Conservation (phyloP, 37 sponge, comb jelly and placozoan genomes). For the Hormiphora californensis region DNA sequence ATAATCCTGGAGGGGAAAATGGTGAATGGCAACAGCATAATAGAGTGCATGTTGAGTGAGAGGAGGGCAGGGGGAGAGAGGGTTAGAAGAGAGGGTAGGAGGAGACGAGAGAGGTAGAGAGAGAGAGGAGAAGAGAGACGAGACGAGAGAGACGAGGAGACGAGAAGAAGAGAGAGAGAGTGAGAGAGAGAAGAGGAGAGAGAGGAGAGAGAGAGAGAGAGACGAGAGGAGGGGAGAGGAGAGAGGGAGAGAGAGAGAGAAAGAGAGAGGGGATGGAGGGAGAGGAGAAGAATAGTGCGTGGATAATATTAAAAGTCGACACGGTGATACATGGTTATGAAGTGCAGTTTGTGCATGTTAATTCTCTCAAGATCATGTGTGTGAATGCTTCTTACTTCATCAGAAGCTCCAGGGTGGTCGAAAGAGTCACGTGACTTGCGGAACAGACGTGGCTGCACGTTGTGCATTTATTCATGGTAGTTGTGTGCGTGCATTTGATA, state of each 20-base stretch:
- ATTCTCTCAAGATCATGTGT: no score
- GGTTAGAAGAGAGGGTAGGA: not conserved
- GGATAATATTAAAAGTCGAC: no score
- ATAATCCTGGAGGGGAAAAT: no score
- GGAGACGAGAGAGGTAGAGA: not conserved
- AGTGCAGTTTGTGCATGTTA: no score
- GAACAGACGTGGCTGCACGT: no score
- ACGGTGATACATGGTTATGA: no score
- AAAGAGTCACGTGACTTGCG: no score
- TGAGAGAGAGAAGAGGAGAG: not conserved
- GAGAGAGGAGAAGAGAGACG: not conserved
- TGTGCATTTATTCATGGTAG: no score
- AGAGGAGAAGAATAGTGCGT: no score
- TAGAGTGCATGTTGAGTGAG: not conserved
- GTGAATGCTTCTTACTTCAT: no score
- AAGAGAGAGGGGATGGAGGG: not conserved
- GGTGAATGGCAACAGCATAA: not conserved
- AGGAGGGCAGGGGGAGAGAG: not conserved
- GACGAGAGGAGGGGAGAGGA: not conserved
- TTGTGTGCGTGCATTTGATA: no score
- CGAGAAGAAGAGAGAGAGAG: not conserved
- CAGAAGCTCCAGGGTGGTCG: no score
- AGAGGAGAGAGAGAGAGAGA: not conserved
- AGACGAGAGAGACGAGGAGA: not conserved
- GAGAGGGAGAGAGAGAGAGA: not conserved